phyloP scores from a whole-genome alignment of 2,113 vertebrate species.

The Riparia riparia region DNA sequence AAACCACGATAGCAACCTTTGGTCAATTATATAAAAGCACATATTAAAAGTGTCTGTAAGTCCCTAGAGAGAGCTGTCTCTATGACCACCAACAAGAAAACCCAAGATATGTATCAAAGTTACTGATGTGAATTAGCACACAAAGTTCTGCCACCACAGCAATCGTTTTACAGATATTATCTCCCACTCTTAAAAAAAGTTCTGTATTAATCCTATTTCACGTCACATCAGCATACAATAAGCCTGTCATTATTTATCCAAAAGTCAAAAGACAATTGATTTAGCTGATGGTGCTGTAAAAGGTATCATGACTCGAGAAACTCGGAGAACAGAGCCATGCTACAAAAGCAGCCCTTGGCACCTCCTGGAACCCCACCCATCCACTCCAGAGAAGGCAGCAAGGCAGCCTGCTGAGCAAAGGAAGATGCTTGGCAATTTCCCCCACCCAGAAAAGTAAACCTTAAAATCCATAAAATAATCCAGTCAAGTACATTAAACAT shows the following conservation, averaged over 20 bases:
- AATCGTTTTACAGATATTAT: neutral
- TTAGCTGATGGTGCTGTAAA: conserved; percentile 6
- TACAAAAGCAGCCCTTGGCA: neutral
- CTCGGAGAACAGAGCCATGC: neutral
- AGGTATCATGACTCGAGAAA: neutral
- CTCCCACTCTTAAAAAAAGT: neutral
- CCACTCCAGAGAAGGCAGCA: neutral
- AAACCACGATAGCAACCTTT: neutral
- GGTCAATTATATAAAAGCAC: neutral
- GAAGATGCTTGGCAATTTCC: neutral
- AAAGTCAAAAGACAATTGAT: conserved; percentile 8
- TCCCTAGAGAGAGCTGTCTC: neutral
- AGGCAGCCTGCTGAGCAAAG: neutral
- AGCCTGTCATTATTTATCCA: neutral
- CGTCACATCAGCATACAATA: conserved; percentile 25
- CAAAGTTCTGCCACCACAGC: conserved; percentile 9
- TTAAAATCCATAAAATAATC: neutral
- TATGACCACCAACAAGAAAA: neutral
- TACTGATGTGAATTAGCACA: neutral
- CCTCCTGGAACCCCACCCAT: neutral
- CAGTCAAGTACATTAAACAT: neutral
- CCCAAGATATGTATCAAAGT: neutral
- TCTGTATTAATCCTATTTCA: conserved; percentile 31
- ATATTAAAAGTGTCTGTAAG: neutral
- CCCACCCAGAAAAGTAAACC: neutral